These are phyloP conservation scores for Exocentrus adspersus DNA, from an alignment of 2,888 invertebrate genomes.

Conservation along the genomic window DNA sequence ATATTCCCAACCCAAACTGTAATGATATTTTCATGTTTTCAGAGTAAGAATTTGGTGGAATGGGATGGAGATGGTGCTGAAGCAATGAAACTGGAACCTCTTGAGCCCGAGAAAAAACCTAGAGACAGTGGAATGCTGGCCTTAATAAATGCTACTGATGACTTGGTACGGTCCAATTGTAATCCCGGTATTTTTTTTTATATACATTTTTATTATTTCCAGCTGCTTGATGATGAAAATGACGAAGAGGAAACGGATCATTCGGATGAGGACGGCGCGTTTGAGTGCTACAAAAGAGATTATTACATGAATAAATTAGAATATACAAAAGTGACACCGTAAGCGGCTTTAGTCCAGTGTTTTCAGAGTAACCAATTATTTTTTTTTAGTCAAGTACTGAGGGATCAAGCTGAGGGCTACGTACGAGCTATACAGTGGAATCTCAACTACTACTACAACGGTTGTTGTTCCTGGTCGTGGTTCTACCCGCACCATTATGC, in stretches of 20 bases:
- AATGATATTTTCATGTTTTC: slow-evolving; percentile 21
- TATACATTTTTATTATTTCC: slow-evolving; percentile 32
- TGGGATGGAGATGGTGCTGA: slow-evolving; percentile 62
- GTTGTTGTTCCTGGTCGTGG: slow-evolving; percentile 98
- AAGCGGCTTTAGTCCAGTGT: too few species aligned
- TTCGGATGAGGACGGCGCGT: slow-evolving; percentile 67
- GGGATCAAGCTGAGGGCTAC: slow-evolving; percentile 87
- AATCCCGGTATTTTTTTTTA: slow-evolving; percentile 3
- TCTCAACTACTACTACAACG: slow-evolving; percentile 94
- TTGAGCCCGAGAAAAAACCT: slow-evolving; percentile 57
- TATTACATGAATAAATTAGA: slow-evolving; percentile 94
- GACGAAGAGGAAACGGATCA: slow-evolving; percentile 63
- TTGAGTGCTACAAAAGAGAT: slow-evolving; percentile 83
- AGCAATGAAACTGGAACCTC: slow-evolving; percentile 61
- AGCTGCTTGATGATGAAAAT: slow-evolving; percentile 44
- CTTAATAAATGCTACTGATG: slow-evolving; percentile 72
- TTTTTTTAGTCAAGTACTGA: slow-evolving; percentile 75
- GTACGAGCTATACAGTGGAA: slow-evolving; percentile 97
- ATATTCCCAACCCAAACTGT: neutral
- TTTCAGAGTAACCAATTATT: too few species aligned
- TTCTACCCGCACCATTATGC: slow-evolving; percentile 98
- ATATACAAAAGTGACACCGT: slow-evolving; percentile 81
- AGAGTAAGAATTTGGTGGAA: slow-evolving; percentile 45
- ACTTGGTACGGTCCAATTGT: slow-evolving; percentile 64
- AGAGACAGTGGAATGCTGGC: slow-evolving; percentile 68